Percentiles rank a stretch among this genome's conserved stretches.
Evolutionary conservation across 1,140 invertebrate species (phyloP).

Genomic region (Aphelinus atriplicis): DNA sequence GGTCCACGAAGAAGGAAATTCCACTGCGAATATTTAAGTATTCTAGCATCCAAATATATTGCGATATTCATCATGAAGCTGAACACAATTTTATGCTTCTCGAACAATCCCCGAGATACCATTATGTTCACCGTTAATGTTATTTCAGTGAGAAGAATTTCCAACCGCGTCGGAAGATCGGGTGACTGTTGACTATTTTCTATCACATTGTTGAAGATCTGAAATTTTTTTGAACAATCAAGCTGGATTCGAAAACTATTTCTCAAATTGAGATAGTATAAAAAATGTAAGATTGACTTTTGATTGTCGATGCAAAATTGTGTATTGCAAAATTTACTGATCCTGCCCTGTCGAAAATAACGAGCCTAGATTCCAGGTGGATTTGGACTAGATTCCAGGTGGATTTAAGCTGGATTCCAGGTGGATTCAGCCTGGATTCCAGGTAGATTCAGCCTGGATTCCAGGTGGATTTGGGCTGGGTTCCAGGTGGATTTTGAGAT

Average conservation of each 20-base stretch:
- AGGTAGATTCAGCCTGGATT: too few relatives aligned
- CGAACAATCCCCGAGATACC: conserved; percentile 88
- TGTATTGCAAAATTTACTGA: too few relatives aligned
- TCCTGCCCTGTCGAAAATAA: too few relatives aligned
- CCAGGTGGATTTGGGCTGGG: too few relatives aligned
- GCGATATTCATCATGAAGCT: conserved; percentile 84
- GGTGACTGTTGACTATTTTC: conserved; percentile 75
- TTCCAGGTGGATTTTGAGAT: too few relatives aligned
- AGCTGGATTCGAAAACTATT: neutral
- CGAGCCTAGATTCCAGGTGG: too few relatives aligned
- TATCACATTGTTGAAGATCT: conserved; percentile 82
- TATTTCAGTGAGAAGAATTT: conserved; percentile 78
- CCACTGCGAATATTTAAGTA: conserved; percentile 72
- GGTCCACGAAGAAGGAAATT: conserved; percentile 80
- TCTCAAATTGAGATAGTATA: too few relatives aligned
- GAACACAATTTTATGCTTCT: conserved; percentile 90
- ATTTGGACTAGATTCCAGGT: too few relatives aligned
- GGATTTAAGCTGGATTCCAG: too few relatives aligned
- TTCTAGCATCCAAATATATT: conserved; percentile 73
- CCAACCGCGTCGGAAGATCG: conserved; percentile 72
- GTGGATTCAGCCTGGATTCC: too few relatives aligned
- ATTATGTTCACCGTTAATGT: conserved; percentile 86
- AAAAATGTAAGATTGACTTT: too few relatives aligned
- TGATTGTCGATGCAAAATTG: too few relatives aligned
- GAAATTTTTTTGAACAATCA: neutral